These are phyloP conservation scores for Prosapia bicincta DNA, from an alignment of 2,888 invertebrate genomes.

Conservation along the genomic window DNA sequence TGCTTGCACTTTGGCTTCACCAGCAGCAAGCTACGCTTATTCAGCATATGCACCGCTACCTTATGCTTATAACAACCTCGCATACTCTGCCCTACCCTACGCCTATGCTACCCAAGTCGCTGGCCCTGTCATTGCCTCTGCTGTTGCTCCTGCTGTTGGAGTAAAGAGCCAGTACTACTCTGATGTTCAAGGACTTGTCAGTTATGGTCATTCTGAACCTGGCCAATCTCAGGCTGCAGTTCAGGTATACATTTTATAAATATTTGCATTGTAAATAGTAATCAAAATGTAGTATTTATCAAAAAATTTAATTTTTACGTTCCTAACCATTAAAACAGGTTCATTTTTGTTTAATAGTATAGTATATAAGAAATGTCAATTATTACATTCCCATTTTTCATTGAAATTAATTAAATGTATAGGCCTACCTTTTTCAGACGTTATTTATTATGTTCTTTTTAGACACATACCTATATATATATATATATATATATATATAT, in stretches of 20 bases:
- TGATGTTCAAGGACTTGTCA: constrained; percentile 45
- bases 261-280: too few relatives aligned
- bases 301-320: too few relatives aligned
- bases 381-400: too few relatives aligned
- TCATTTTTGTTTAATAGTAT: too few relatives aligned
- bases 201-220: constrained; percentile 45
- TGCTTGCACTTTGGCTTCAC: constrained; percentile 40
- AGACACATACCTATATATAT: too few relatives aligned
- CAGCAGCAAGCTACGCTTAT: constrained; percentile 26
- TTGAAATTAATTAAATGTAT: too few relatives aligned
- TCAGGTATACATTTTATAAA: constrained; percentile 38
- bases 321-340: too few relatives aligned
- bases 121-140: constrained; percentile 31
- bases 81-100: constrained; percentile 13
- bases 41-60: constrained; percentile 34
- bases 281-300: too few relatives aligned
- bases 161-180: constrained; percentile 46
- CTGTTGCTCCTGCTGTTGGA: constrained; percentile 22
- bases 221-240: constrained; percentile 45
- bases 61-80: neutral
- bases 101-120: constrained; percentile 27
- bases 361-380: too few relatives aligned
- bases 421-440: too few relatives aligned
- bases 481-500: too few relatives aligned
- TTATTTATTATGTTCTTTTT: too few relatives aligned